Evolutionary conservation across 1,140 invertebrate genomes (phyloP).

Genomic region (Bombus sylvicola): DNA sequence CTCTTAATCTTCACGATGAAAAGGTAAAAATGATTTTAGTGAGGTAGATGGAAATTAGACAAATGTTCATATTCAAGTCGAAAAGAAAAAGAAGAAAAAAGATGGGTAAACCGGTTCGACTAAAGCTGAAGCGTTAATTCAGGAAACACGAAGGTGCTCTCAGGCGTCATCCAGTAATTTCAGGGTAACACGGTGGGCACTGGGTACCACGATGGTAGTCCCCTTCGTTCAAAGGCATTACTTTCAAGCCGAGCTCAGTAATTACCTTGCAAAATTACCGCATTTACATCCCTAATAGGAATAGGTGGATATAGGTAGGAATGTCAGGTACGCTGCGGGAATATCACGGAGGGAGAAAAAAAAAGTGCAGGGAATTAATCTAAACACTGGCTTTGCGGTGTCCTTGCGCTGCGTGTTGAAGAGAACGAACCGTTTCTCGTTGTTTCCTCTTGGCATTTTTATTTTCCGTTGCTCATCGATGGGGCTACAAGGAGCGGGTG

Average conservation of each 20-base stretch:
- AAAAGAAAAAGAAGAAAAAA: conserved; percentile 23
- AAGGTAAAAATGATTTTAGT: neutral
- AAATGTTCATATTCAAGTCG: neutral
- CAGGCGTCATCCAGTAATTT: conserved; percentile 68
- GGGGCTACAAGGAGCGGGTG: conserved; percentile 11
- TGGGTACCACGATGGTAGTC: conserved; percentile 50
- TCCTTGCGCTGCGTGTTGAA: conserved; percentile 59
- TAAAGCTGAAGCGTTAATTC: conserved; percentile 60
- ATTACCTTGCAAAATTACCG: conserved; percentile 75
- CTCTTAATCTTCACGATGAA: neutral
- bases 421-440: conserved; percentile 48
- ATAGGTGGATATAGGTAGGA: conserved; percentile 74
- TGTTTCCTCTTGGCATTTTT: conserved; percentile 9
- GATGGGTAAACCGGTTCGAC: conserved; percentile 45
- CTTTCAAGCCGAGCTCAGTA: conserved; percentile 69
- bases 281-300: conserved; percentile 79
- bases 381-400: conserved; percentile 58
- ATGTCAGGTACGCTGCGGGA: conserved; percentile 69
- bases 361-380: conserved; percentile 63
- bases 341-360: conserved; percentile 53
- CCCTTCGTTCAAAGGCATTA: conserved; percentile 71
- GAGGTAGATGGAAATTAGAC: neutral
- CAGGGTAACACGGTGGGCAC: conserved; percentile 63
- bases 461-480: conserved; percentile 7
- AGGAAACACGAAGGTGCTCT: conserved; percentile 59